Percentiles rank a stretch among this genome's conserved stretches.
Conservation (phyloP, 2,797 vertebrate genomes). For the Phaenicophaeus curvirostris region DNA sequence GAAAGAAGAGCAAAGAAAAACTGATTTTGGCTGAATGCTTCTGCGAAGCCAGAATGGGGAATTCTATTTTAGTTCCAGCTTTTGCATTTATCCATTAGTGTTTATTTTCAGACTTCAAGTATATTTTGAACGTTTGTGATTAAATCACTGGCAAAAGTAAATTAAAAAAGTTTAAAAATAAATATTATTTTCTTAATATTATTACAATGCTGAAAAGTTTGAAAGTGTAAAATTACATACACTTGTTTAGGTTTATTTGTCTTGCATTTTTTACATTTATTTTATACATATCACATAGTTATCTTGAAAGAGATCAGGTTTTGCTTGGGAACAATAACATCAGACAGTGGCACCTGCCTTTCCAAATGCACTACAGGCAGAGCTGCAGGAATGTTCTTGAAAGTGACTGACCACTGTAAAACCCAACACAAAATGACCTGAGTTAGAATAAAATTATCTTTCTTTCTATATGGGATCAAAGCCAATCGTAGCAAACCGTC, state of each 20-base stretch:
- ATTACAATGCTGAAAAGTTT: not conserved
- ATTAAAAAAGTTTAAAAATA: not conserved
- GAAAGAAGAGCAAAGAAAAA: constrained; percentile 1
- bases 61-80: not conserved
- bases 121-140: not conserved
- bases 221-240: not conserved
- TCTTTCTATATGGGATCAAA: not conserved
- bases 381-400: not conserved
- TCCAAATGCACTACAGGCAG: not conserved
- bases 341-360: not conserved
- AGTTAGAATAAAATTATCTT: not conserved
- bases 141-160: not conserved
- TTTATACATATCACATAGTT: not conserved
- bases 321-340: not conserved
- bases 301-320: not conserved
- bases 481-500: not conserved
- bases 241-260: not conserved
- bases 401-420: not conserved
- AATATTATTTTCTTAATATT: not conserved
- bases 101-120: not conserved
- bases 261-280: not conserved
- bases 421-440: not conserved
- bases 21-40: not conserved
- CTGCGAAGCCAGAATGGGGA: not conserved
- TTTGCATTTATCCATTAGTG: not conserved